Percentiles rank a stretch among this genome's conserved stretches.
phyloP scores from a whole-genome alignment of 2,113 vertebrate species.

The Ictalurus furcatus region DNA sequence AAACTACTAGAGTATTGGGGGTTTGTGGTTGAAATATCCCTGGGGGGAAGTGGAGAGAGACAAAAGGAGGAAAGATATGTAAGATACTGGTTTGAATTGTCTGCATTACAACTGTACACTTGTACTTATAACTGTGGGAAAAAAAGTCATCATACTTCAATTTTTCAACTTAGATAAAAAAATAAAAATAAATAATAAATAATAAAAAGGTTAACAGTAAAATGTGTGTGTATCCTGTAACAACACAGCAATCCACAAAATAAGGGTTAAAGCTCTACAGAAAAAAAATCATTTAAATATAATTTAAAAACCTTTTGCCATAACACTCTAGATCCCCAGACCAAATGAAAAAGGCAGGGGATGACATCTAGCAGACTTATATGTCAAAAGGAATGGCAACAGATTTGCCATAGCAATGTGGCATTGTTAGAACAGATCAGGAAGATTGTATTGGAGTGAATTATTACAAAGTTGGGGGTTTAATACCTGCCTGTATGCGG shows the following conservation, averaged over 20 bases:
- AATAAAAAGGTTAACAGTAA: not conserved
- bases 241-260: not conserved
- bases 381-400: not conserved
- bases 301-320: not conserved
- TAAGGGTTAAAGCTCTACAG: not conserved
- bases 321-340: not conserved
- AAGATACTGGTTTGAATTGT: not conserved
- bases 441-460: not conserved
- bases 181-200: not conserved
- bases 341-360: not conserved
- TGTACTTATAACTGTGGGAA: not conserved
- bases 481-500: too few species aligned
- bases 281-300: not conserved
- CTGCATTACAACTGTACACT: not conserved
- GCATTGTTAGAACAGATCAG: not conserved
- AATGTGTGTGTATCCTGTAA: not conserved
- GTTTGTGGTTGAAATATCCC: slow-evolving; percentile 21
- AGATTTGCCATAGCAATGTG: not conserved
- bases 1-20: slow-evolving; percentile 21
- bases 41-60: not conserved
- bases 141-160: not conserved
- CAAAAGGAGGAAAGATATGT: not conserved
- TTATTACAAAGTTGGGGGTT: too few species aligned
- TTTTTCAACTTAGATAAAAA: not conserved
- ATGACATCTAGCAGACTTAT: not conserved